Conservation (phyloP, 2,888 invertebrate genomes). For the Lochmaea crataegi region DNA sequence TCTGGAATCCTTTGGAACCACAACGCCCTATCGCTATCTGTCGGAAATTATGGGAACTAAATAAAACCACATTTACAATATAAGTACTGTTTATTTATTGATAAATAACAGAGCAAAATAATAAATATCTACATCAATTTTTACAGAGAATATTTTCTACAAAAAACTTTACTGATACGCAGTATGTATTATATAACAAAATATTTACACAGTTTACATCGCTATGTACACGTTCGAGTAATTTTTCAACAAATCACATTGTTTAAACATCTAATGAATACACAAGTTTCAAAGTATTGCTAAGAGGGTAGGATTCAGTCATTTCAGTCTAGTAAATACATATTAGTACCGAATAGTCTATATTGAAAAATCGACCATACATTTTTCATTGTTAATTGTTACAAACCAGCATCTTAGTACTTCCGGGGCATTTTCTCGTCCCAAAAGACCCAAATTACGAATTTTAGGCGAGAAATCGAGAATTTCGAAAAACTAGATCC, state of each 20-base stretch:
- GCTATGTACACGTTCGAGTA: conserved; percentile 46
- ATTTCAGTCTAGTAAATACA: conserved; percentile 44
- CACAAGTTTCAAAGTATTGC: conserved; percentile 53
- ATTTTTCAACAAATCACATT: conserved; percentile 51
- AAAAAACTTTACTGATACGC: conserved; percentile 51
- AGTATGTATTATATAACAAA: conserved; percentile 51
- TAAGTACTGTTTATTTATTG: conserved; percentile 56
- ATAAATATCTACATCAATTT: conserved; percentile 58
- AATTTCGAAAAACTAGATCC: too few species aligned
- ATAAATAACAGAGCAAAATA: conserved; percentile 58
- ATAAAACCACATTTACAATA: conserved; percentile 28
- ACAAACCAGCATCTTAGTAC: background rate
- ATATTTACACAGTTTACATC: conserved; percentile 51
- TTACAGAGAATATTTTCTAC: conserved; percentile 53
- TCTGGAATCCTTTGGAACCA: too few species aligned
- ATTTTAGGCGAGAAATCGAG: too few species aligned
- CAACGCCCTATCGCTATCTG: too few species aligned
- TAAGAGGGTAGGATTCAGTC: conserved; percentile 59
- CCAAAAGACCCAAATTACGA: too few species aligned
- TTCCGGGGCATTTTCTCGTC: too few species aligned
- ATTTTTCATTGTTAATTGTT: conserved; percentile 14
- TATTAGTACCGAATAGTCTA: conserved; percentile 24
- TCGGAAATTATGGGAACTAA: background rate
- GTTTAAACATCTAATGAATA: conserved; percentile 45
- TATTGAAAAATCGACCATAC: conserved; percentile 8